A percentile compares a stretch with the other conserved stretches of the same genome.
Conservation (phyloP, 2,888 invertebrate genomes). For the Phymatocera aterrima region DNA sequence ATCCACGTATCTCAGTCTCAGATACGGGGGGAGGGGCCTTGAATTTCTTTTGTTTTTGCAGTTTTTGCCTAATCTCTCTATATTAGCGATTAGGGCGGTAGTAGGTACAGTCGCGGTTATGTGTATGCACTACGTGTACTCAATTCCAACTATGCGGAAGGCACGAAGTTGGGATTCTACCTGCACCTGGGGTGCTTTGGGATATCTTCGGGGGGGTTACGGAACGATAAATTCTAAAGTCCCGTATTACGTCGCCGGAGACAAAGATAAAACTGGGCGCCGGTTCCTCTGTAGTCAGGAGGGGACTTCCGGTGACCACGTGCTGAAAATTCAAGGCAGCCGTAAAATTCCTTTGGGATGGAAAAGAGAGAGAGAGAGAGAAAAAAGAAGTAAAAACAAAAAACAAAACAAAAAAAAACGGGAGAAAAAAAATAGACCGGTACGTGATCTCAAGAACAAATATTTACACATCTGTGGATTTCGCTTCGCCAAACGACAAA, state of each 20-base stretch:
- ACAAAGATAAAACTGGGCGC: constrained; percentile 34
- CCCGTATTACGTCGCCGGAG: constrained; percentile 26
- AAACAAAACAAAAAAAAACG: not conserved
- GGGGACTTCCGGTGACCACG: constrained; percentile 32
- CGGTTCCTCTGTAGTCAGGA: not conserved
- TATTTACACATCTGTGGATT: too few species aligned
- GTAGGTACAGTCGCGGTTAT: not conserved
- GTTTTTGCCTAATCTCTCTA: too few species aligned
- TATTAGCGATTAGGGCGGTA: too few species aligned
- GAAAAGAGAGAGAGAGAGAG: not conserved
- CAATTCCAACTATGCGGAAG: constrained; percentile 32
- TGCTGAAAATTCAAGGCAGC: constrained; percentile 7
- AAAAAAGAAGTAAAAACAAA: not conserved
- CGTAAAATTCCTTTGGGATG: not conserved
- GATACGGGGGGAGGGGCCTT: too few species aligned
- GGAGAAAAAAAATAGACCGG: not conserved
- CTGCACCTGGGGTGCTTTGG: constrained; percentile 41
- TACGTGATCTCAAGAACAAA: not conserved
- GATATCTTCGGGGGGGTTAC: constrained; percentile 29
- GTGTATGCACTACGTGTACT: constrained; percentile 3
- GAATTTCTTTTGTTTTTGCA: too few species aligned
- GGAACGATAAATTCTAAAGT: constrained; percentile 33
- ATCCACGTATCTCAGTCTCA: too few species aligned
- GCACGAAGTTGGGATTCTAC: constrained; percentile 7
- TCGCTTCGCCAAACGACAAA: too few species aligned